Base-by-base conservation (phyloP, 2,888 invertebrate genomes). In the Xanthia togata region DNA sequence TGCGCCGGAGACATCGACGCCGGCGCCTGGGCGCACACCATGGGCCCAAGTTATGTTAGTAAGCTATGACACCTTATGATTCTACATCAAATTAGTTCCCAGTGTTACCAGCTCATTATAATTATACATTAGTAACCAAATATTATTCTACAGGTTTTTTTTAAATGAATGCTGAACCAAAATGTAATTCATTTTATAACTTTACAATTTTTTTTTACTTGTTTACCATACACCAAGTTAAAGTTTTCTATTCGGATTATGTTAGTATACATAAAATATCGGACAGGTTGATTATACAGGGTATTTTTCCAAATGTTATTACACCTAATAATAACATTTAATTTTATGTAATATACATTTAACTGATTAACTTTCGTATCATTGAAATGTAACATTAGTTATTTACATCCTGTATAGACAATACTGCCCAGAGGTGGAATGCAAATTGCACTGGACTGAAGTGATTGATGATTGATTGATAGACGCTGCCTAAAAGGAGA, bases 1-100 rank as follows among this genome's bases (percentile, higher is more conserved):
- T 98, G 98, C 94, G 98, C 98, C 89, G 98, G 98, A 86, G 98
- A 98, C 98, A 98, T 98, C 93, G 98, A 98, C 94, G 99, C 98
- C 91, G 99, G 99, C 93, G 99, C 99, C 98, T 99, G 8, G 17
- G 4, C 35, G 68, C 0, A 1, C 68, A n/a, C 35, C 68, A 59
- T 6, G 17, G 35, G 4, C 3, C 17, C 68, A 59, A 35, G 35
- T 35, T 59, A 20, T n/a, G 60, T 68, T 68, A 68, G 68, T 68
- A 59, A 60, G 35, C 60, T 60, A 68, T n/a, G 20, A 38, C 35
- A 68, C 60, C 59, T 68, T 68, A 38, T 38, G 50, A 59, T n/a
- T 55, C 68, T 68, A 68, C 59, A 60, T 38, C 2, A n/a, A 35
- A 68, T 59, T 68, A 68, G 35, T 68, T n/a, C n/a, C 59, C 68